Conservation (phyloP, 1,140 invertebrate genomes). For the Trichonephila clavipes region DNA sequence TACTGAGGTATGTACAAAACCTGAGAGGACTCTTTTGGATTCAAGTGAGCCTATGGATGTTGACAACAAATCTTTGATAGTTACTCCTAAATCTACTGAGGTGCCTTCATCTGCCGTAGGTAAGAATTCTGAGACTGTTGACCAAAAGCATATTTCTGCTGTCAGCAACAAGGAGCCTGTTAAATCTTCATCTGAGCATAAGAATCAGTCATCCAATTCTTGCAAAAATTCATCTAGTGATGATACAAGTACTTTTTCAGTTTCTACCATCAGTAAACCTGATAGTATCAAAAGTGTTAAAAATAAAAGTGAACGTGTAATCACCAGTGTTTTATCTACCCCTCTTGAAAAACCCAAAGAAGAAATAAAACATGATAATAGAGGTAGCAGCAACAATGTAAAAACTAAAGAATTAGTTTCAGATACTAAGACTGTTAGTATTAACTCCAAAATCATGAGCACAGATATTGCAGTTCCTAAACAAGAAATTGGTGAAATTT, state of each 20-base stretch:
- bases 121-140: background rate
- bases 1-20: background rate
- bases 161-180: too few species aligned
- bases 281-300: too few species aligned
- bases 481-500: background rate
- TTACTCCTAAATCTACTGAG: background rate
- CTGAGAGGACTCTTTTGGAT: background rate
- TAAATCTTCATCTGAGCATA: background rate
- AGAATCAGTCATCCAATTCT: too few species aligned
- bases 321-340: too few species aligned
- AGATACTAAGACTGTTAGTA: background rate
- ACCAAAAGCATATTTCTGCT: background rate
- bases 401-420: background rate
- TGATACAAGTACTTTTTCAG: too few species aligned
- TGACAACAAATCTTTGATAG: background rate
- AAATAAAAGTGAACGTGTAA: too few species aligned
- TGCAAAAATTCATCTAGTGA: too few species aligned
- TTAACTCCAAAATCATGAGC: background rate
- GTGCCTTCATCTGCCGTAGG: background rate
- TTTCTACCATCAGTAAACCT: too few species aligned
- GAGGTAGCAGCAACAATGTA: background rate
- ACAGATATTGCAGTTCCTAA: background rate
- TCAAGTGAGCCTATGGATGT: background rate
- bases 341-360: background rate
- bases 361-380: background rate